Evolutionary conservation across 2,113 vertebrate genomes (phyloP), one percentile per base, ranked within the genome.

Genomic region (Ibidorhyncha struthersii): DNA sequence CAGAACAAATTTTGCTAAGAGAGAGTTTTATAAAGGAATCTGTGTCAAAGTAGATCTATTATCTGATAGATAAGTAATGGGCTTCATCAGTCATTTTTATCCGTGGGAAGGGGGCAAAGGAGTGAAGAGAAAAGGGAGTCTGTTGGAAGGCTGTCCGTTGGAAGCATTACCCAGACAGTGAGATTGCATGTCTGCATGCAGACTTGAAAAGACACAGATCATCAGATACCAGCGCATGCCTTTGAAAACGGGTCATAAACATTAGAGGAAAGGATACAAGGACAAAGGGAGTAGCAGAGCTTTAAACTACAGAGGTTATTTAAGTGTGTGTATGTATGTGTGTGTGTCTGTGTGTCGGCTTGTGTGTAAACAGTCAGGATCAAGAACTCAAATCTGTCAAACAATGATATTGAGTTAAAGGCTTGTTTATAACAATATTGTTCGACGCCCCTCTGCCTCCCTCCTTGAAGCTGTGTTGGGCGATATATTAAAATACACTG

Each of bases 231-330:
- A 93, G 79, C 2, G 4, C 87, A 78, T 93, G 96, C 82, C 94
- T 95, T 77, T 94, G 94, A 94, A 95, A 96, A 96, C 0, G 12
- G 82, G 67, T 56, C 91, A 80, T 93, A 95, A 95, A 93, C 95
- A 90, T 96, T 95, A 95, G 95, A 96, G 94, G 92, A 92, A 96
- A 89, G 65, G 94, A 94, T 88, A 58, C 85, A 90, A 97, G 89
- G 95, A 96, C 94, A 95, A 96, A 96, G 77, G 41, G 43, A 91
- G 52, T 27, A 61, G 43, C 40, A 59, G 86, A 76, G 70, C 53
- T 63, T 82, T 91, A 53, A 70, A 78, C 40, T 32, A 6, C 34
- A 85, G 87, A 84, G 49, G 34, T 78, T 96, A 40, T 80, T 67
- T 56, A 74, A 85, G 73, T 77, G 52, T 80, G 23, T 73, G 41